Evolutionary conservation across 2,888 invertebrate genomes (phyloP), one percentile per base, ranked within the genome.

Genomic region (Eristalis arbustorum): DNA sequence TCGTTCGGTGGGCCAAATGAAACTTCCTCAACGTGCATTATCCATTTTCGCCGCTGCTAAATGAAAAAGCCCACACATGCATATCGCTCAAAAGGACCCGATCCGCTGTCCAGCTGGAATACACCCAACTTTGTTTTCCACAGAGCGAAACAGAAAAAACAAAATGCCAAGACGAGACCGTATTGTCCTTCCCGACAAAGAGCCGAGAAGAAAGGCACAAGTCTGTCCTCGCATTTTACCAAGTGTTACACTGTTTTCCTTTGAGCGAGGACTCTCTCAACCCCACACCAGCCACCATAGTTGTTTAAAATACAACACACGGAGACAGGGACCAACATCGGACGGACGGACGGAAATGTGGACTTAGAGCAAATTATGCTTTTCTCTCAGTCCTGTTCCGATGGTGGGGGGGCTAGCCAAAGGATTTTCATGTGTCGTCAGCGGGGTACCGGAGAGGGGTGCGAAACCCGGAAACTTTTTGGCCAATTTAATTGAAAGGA

Each of bases 401-500:
- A 25, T 28, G 61, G 62, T 37, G 64, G 74, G 42, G 31, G 25
- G 25, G 25, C 2, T 18, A 67, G 59, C 67, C 18, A 75, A 73
- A 76, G 59, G 71, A 76, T 61, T 64, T 74, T 66, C 80, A 64
- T 68, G 31, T 69, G 64, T 42, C 42, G 18, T 22, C 49, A 18
- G 49, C 49, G 49, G 8, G 18, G 49, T 18, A 6, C 18, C 18
- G n/a, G 1, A 18, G n/a, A 31, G 10, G n/a, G n/a, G n/a, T n/a
- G n/a, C n/a, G n/a, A n/a, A n/a, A n/a, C n/a, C 49, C 49, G 49
- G 56, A 81, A 82, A 82, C 61, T 82, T 82, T 82, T 76, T 63
- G 82, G 76, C 76, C 75, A 82, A 76, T 76, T 76, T 76, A 82
- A 75, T 82, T 82, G 82, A 82, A 82, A 82, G 82, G 71, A 76